These are phyloP conservation scores for Rhogogaster chlorosoma DNA, from an alignment of 2,888 invertebrate species.

Conservation along the genomic window DNA sequence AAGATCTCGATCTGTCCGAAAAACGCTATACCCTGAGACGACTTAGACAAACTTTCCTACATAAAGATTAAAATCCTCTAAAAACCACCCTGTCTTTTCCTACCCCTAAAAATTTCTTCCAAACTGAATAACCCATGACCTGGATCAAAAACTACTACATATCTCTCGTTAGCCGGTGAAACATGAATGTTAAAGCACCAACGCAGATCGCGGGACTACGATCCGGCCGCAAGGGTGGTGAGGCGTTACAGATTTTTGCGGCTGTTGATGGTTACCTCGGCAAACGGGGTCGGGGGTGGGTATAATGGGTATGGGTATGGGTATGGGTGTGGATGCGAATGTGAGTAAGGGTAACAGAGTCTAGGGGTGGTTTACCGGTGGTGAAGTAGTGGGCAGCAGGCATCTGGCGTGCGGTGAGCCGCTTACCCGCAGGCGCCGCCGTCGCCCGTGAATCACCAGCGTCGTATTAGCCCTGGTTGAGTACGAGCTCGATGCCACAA, in stretches of 20 bases:
- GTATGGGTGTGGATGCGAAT: neutral
- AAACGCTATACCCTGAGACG: neutral
- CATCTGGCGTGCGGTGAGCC: constrained; percentile 77
- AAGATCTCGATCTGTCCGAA: neutral
- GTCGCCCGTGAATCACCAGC: constrained; percentile 76
- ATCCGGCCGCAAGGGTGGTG: constrained; percentile 58
- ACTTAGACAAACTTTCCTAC: neutral
- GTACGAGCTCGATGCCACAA: constrained; percentile 37
- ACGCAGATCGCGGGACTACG: neutral
- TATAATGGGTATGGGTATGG: neutral
- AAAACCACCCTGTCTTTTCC: neutral
- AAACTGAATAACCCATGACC: neutral
- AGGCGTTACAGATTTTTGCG: constrained; percentile 72
- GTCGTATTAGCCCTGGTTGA: constrained; percentile 72
- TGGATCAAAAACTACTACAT: neutral
- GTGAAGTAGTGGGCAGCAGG: constrained; percentile 63
- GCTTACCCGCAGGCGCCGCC: constrained; percentile 72
- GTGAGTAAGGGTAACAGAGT: constrained; percentile 7
- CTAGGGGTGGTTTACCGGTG: constrained; percentile 34
- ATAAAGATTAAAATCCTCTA: neutral
- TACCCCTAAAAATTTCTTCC: neutral
- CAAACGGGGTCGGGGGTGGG: neutral
- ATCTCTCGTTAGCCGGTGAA: neutral
- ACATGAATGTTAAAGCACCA: neutral
- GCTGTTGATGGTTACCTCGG: constrained; percentile 59